Evolutionary conservation across 2,113 vertebrate species (phyloP).

Genomic region (Jacana jacana): DNA sequence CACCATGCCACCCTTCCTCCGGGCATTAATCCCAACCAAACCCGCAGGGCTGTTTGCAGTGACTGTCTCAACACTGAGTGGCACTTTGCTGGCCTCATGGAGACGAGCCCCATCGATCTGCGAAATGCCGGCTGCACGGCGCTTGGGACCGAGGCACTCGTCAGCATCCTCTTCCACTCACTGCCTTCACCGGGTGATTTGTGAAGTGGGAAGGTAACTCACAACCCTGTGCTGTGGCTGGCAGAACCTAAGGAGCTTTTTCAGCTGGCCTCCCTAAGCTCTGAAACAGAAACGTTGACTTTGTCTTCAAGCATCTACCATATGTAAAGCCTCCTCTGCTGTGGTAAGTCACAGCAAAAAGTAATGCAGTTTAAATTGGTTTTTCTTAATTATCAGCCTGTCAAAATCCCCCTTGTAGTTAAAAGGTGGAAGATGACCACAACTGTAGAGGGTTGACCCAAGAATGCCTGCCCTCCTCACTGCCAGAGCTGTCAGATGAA

Average conservation of each 20-base stretch:
- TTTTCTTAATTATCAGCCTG: neutral
- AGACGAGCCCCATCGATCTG: neutral
- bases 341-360: neutral
- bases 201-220: neutral
- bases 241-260: neutral
- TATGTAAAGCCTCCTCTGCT: neutral
- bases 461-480: neutral
- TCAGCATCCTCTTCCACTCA: neutral
- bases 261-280: fast-evolving
- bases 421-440: neutral
- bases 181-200: neutral
- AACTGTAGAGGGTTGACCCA: neutral
- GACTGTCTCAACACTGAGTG: fast-evolving
- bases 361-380: neutral
- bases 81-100: neutral
- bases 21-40: neutral
- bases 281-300: neutral
- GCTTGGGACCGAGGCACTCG: neutral
- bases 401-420: constrained; percentile 22
- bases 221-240: fast-evolving
- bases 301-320: neutral
- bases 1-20: neutral
- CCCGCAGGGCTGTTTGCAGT: neutral
- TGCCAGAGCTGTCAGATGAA: neutral
- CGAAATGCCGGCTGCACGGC: fast-evolving